Base-by-base conservation (phyloP, 1,140 invertebrate genomes). In the Babylonia areolata region DNA sequence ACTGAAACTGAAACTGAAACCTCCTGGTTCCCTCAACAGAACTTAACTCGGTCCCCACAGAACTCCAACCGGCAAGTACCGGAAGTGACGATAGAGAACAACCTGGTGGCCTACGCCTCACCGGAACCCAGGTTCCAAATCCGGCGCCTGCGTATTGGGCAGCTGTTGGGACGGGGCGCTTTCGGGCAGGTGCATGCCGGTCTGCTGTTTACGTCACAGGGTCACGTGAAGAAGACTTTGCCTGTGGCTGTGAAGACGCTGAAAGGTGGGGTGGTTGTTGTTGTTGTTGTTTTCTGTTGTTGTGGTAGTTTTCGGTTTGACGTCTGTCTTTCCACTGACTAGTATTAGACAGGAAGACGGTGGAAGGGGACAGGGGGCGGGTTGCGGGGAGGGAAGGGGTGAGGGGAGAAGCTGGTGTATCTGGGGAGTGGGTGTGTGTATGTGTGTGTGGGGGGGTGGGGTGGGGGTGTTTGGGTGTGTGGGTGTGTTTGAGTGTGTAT, bases 101-200 rank as follows among this genome's bases (percentile, higher is more conserved):
- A 69, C 64, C 39, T 84, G 35, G 40, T 84, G 54, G 39, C 82
- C 12, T 64, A 80, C 37, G n/a, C 46, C 31, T 20, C 79, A 28
- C n/a, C 64, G 23, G 69, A 71, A 71, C 97, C 97, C 97, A 97
- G 98, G 95, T 98, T 98, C 84, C 97, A 98, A 94, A 97, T 97
- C 20, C 96, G 96, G 71, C 97, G 98, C 92, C 94, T 99, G 85
- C 97, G 97, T 94, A 94, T 99, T 23, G 95, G 97, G 87, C 97
- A 98, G 92, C 97, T 98, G 94, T 94, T 99, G 40, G 98, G 98
- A 87, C 97, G 97, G 23, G 98, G 98, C 0, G 98, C 98, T 94
- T 99, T 99, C 95, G 98, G 98, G 77, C 87, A 88, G 81, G 92
- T 92, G 23, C 85, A 89, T 42, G 88, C 87, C 39, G 92, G 84